Percentiles rank a stretch among this genome's conserved stretches.
phyloP scores from a whole-genome alignment of 2,888 invertebrate genomes.

The Dastarcus helophoroides region DNA sequence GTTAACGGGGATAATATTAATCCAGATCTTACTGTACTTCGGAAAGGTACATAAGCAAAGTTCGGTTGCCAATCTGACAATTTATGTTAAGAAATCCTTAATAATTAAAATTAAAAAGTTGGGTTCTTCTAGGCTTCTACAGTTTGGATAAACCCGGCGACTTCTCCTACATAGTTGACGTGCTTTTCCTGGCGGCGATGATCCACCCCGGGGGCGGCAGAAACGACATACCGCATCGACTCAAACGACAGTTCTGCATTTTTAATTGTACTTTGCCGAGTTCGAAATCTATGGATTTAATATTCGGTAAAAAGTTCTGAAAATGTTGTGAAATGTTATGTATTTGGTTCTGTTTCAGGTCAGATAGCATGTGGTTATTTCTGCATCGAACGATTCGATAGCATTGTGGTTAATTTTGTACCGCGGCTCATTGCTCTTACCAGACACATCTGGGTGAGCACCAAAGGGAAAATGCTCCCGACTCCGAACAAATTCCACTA shows the following conservation, averaged over 20 bases:
- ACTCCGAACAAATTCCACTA: slow-evolving; percentile 91
- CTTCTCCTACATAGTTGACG: slow-evolving; percentile 66
- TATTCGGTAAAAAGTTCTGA: slow-evolving; percentile 52
- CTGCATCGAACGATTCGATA: slow-evolving; percentile 55
- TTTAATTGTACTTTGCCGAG: slow-evolving; percentile 86
- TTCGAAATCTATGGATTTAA: slow-evolving; percentile 74
- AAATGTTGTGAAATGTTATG: background rate
- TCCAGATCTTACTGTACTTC: too few relatives aligned
- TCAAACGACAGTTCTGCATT: slow-evolving; percentile 75
- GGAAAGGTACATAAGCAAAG: too few relatives aligned
- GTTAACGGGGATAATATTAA: too few relatives aligned
- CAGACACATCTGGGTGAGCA: slow-evolving; percentile 70
- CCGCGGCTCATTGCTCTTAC: slow-evolving; percentile 67
- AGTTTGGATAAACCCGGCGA: slow-evolving; percentile 83
- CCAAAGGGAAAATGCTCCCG: slow-evolving; percentile 78
- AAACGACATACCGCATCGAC: slow-evolving; percentile 76
- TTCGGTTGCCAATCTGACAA: too few relatives aligned
- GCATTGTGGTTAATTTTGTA: slow-evolving; percentile 56
- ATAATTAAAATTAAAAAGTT: too few relatives aligned
- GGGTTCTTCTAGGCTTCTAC: slow-evolving; percentile 55
- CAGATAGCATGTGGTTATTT: slow-evolving; percentile 77
- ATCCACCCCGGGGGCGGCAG: slow-evolving; percentile 87
- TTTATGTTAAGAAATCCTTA: too few relatives aligned
- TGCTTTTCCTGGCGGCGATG: slow-evolving; percentile 79
- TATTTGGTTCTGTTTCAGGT: slow-evolving; percentile 1